Percentiles rank a stretch among this genome's conserved stretches.
These are phyloP conservation scores for Hexactinellida sp. DNA, from an alignment of 37 sponge, comb jelly and placozoan genomes.

Conservation along the genomic window DNA sequence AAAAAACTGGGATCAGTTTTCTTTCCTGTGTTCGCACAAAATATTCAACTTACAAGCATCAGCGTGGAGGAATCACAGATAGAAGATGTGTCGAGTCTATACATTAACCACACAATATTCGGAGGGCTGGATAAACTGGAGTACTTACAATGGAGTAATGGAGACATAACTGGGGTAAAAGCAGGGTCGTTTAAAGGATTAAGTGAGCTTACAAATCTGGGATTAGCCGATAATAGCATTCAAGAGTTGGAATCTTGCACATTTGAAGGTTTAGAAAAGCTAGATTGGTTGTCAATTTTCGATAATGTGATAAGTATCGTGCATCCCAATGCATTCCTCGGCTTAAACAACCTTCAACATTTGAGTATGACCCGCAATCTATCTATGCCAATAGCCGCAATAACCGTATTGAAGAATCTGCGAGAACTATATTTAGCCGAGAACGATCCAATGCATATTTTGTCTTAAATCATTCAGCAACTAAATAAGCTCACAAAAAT, in stretches of 20 bases:
- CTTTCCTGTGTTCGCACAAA: background rate
- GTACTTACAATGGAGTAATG: background rate
- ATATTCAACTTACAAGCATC: background rate
- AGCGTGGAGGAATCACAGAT: background rate
- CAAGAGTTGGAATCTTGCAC: background rate
- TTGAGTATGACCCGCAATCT: background rate
- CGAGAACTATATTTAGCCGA: background rate
- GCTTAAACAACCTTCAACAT: background rate
- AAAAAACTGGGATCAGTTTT: background rate
- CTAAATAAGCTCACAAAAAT: background rate
- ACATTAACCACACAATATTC: background rate
- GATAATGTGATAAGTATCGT: background rate
- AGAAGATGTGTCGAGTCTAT: background rate
- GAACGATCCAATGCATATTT: background rate
- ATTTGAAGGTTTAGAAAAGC: background rate
- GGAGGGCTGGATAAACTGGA: background rate
- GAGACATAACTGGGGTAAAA: background rate
- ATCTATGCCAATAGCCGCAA: background rate
- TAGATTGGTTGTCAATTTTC: background rate
- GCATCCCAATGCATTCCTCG: background rate
- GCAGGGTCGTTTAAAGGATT: background rate
- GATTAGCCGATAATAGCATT: background rate
- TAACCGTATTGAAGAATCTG: background rate
- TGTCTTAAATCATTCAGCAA: background rate
- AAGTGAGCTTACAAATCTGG: background rate